Conservation (phyloP, 2,797 vertebrate species). For the Catostomus latipinnis region DNA sequence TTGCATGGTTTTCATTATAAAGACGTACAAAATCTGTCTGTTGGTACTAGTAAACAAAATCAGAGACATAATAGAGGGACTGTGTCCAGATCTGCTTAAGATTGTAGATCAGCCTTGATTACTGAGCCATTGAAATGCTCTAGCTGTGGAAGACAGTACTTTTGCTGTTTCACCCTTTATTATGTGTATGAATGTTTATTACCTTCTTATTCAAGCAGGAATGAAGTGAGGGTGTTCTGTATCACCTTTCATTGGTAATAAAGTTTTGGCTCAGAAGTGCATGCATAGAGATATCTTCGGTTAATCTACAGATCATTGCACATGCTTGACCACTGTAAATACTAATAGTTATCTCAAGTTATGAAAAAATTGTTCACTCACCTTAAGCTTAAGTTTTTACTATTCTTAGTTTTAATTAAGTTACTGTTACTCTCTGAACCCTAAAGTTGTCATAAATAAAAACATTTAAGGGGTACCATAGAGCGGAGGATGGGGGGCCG, state of each 20-base stretch:
- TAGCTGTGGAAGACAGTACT: slow-evolving; percentile 58
- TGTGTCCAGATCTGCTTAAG: slow-evolving; percentile 69
- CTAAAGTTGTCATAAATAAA: no score
- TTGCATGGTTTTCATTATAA: slow-evolving; percentile 85
- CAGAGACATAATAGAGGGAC: slow-evolving; percentile 67
- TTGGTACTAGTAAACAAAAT: slow-evolving; percentile 72
- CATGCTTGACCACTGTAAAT: not conserved
- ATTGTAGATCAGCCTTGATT: slow-evolving; percentile 61
- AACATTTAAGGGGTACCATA: no score
- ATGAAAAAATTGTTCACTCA: no score
- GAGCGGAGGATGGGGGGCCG: no score
- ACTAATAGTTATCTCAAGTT: no score
- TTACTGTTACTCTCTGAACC: no score
- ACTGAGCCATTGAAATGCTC: slow-evolving; percentile 64
- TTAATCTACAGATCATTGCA: not conserved
- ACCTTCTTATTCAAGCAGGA: not conserved
- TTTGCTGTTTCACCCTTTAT: slow-evolving; percentile 59
- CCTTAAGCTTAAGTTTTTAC: no score
- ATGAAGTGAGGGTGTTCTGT: not conserved
- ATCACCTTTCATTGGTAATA: not conserved
- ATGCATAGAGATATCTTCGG: not conserved
- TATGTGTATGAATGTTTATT: slow-evolving; percentile 15
- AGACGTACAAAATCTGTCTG: slow-evolving; percentile 65
- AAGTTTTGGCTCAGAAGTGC: not conserved
- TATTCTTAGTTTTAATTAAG: no score